phyloP scores from a whole-genome alignment of 2,888 invertebrate genomes.

The Heliconius ismenius region DNA sequence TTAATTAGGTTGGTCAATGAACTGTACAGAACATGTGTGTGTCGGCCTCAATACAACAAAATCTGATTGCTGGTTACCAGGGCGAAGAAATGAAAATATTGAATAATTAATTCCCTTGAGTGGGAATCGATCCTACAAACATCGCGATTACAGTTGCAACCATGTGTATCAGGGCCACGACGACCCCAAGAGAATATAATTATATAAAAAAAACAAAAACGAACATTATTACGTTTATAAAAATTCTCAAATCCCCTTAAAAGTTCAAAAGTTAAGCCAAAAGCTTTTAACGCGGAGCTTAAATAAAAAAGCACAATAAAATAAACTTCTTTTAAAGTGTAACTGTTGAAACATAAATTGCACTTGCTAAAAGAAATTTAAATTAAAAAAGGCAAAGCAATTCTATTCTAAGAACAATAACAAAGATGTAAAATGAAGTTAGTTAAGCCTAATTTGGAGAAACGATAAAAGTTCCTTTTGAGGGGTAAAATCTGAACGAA shows the following conservation, averaged over 20 bases:
- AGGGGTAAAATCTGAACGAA: neutral
- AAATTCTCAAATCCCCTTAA: neutral
- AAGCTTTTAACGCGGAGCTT: constrained; percentile 9
- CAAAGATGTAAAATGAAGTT: constrained; percentile 43
- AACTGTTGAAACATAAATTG: constrained; percentile 40
- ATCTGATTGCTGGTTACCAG: too few relatives aligned
- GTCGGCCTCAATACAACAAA: too few relatives aligned
- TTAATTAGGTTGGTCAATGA: neutral
- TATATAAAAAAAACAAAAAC: neutral
- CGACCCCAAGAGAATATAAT: neutral
- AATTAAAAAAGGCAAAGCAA: constrained; percentile 51
- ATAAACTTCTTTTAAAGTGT: constrained; percentile 15
- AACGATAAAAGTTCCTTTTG: constrained; percentile 16
- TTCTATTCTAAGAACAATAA: constrained; percentile 51
- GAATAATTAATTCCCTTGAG: too few relatives aligned
- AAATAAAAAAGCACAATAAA: constrained; percentile 24
- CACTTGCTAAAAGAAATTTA: constrained; percentile 41
- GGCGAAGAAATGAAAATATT: too few relatives aligned
- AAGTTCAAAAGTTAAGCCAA: constrained; percentile 12
- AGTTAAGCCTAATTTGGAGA: constrained; percentile 35
- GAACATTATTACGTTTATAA: constrained; percentile 2
- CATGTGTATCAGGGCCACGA: too few relatives aligned
- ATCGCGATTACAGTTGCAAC: too few relatives aligned
- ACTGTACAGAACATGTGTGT: neutral
- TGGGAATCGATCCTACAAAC: too few relatives aligned